Evolutionary conservation across 2,888 invertebrate genomes (phyloP).

Genomic region (Bellardia pandia): DNA sequence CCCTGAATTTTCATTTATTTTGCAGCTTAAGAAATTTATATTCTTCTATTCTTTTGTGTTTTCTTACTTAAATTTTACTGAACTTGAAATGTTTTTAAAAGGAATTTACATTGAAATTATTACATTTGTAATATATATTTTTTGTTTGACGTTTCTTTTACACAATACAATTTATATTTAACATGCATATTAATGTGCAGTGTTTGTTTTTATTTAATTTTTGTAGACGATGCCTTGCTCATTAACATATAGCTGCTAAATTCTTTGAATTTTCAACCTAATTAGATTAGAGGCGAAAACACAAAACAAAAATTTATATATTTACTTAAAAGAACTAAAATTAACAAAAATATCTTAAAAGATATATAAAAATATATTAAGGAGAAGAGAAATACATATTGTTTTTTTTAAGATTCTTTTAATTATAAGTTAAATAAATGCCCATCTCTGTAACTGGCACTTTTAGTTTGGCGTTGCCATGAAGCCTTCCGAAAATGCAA

Average conservation of each 20-base stretch:
- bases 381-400: no score
- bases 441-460: not conserved
- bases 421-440: not conserved
- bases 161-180: constrained; percentile 5
- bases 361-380: not conserved
- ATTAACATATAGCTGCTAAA: constrained; percentile 62
- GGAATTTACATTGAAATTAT: constrained; percentile 20
- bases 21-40: no score
- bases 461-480: not conserved
- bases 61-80: not conserved
- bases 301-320: constrained; percentile 19
- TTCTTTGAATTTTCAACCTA: constrained; percentile 48
- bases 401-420: no score
- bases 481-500: not conserved
- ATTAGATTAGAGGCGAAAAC: constrained; percentile 52
- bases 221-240: constrained; percentile 28
- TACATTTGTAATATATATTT: constrained; percentile 25
- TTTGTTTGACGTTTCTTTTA: constrained; percentile 27
- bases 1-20: no score
- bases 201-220: constrained; percentile 12
- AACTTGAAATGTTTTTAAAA: constrained; percentile 49
- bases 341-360: not conserved
- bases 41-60: no score
- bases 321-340: constrained; percentile 4
- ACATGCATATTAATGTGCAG: not conserved